Base-by-base conservation (phyloP, 1,140 invertebrate genomes). In the Aphaenogaster rudis region DNA sequence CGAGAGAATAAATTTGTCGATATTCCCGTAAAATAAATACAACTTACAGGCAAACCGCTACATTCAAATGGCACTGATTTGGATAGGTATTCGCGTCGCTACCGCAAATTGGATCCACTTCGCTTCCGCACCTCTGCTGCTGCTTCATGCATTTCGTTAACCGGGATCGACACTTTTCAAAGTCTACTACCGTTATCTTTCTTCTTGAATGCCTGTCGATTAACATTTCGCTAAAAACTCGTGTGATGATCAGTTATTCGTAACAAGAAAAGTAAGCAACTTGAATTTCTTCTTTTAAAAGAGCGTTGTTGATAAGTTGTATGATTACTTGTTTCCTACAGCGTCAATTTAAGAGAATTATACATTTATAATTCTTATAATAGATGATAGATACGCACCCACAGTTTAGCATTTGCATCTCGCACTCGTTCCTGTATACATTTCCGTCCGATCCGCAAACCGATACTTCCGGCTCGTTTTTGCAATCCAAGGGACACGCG, bases 401-500 rank as follows among this genome's bases (percentile, higher is more conserved):
- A 94, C 98, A 99, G 92, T 98, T 98, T 5, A 98, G 96, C 96
- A 98, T 97, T 94, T 97, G 97, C 95, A 99, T 97, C 93, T 99
- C 98, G 93, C 98, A 99, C 90, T 98, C 97, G 92, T 97, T 98
- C 86, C 96, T 96, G 94, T 99, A 99, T 39, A 98, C 96, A 92
- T 97, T 97, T 61, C 98, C 98, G 95, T 99, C 98, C 1, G 97
- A 98, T 15, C 97, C 98, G 91, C 98, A 99, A 3, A 98, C 97
- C 36, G 97, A 96, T 79, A 97, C 96, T 57, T 96, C 96, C 21
- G 95, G 93, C 72, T 96, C 96, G 54, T 96, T 96, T 90, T 95
- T 96, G 94, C 97, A 98, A 59, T 96, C 96, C 7, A 97, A 96
- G 3, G 98, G 97, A 93, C 98, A 98, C 2, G 96, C 96, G 11